Percentiles rank a stretch among this genome's conserved stretches.
Evolutionary conservation across 2,797 vertebrate genomes (phyloP).

Genomic region (Loriculus beryllinus): DNA sequence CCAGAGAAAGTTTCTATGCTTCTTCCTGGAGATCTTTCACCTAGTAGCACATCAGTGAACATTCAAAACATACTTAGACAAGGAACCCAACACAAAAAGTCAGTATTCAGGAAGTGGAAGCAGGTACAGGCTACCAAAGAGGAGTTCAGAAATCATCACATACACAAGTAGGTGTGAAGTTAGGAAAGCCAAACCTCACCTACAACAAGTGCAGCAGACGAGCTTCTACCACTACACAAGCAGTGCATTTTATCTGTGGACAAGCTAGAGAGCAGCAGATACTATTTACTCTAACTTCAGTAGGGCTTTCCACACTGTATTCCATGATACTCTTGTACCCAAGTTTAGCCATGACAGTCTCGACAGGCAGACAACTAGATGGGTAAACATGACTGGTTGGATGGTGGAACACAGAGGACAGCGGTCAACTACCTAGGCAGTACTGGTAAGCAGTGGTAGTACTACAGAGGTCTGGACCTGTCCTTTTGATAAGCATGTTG

Average conservation of each 20-base stretch:
- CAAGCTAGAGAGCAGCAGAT: background rate
- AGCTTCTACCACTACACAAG: background rate
- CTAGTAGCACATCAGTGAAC: background rate
- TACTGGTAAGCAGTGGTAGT: background rate
- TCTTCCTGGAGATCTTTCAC: background rate
- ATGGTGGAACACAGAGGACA: background rate
- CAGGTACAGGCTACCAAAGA: background rate
- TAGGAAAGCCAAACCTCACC: background rate
- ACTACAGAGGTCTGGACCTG: background rate
- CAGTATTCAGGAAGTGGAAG: background rate
- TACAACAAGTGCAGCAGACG: background rate
- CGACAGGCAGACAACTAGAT: background rate
- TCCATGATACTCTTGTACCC: background rate
- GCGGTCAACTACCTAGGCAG: background rate
- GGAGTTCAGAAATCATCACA: background rate
- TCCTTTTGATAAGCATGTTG: background rate
- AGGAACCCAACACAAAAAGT: background rate
- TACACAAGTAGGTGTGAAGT: background rate
- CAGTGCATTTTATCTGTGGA: background rate
- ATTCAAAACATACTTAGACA: background rate
- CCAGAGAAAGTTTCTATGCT: background rate
- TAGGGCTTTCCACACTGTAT: background rate
- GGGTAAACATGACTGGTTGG: background rate
- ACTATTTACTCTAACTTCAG: background rate
- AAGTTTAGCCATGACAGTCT: background rate